Evolutionary conservation across 2,888 invertebrate genomes (phyloP).

Genomic region (Strigamia maritima): DNA sequence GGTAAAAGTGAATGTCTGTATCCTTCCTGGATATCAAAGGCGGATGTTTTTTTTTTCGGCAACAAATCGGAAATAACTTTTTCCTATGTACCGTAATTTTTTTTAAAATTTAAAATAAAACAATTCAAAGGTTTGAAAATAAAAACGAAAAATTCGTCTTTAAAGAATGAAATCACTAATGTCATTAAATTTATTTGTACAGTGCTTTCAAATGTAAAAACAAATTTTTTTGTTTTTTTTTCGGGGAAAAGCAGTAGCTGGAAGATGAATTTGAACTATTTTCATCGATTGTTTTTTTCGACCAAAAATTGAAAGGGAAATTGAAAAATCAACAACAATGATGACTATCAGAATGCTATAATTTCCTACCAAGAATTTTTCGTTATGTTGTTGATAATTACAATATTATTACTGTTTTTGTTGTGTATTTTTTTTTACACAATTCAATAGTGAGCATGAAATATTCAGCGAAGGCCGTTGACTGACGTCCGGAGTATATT

Average conservation of each 20-base stretch:
- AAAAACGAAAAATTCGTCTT: not conserved
- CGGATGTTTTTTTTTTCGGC: not conserved
- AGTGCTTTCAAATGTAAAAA: not conserved
- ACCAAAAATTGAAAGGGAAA: not conserved
- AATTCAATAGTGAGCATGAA: not conserved
- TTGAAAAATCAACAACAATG: not conserved
- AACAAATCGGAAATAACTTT: not conserved
- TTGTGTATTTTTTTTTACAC: too few relatives aligned
- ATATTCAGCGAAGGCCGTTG: constrained; percentile 22
- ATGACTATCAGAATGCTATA: too few relatives aligned
- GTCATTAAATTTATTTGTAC: not conserved
- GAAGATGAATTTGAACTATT: not conserved
- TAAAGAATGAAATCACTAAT: too few relatives aligned
- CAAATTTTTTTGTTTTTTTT: not conserved
- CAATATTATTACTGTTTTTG: too few relatives aligned
- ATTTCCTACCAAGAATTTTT: too few relatives aligned
- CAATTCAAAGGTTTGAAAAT: not conserved
- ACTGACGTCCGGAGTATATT: constrained; percentile 1
- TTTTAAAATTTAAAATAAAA: not conserved
- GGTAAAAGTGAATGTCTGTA: not conserved
- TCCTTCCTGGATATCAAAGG: constrained; percentile 21
- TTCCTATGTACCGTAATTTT: not conserved
- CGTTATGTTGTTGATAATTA: too few relatives aligned
- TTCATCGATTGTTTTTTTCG: not conserved
- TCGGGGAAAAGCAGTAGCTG: not conserved